Base-by-base conservation (phyloP, 2,888 invertebrate species). In the Drosophila gaucha region DNA sequence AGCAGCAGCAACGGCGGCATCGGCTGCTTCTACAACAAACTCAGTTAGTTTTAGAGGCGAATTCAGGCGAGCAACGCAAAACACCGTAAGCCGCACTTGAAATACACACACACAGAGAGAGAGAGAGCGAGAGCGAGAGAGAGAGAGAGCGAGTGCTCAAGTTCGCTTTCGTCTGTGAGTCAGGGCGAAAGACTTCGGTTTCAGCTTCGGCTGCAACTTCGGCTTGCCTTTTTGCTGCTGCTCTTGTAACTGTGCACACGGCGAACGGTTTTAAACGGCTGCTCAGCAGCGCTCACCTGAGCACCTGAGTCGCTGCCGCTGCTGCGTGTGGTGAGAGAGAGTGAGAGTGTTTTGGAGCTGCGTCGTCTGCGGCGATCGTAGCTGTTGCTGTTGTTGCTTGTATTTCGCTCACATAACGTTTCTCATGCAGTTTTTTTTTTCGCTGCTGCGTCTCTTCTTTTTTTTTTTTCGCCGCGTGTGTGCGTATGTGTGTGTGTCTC, bases 331-430 rank as follows among this genome's bases (percentile, higher is more conserved):
- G 6, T 28, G 73, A 67, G 83, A 79, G 77, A 85, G 88, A 87
- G 86, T 87, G 83, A 85, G 83, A 85, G 86, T 87, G 83, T 83
- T 87, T 85, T 80, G 57, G 64, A 55, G 46, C 62, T 78, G 75
- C 75, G 79, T 63, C 56, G 74, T 60, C 57, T 69, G 62, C 56
- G 26, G 35, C 41, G 35, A 35, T 35, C 35, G 47, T 18, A 35
- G 38, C 41, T 67, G 31, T n/a, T 44, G 30, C 16, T 55, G 57
- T 24, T 39, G 57, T 9, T 46, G 30, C n/a, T 14, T 43, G 24
- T n/a, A 85, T 85, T 82, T 78, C 80, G 88, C 86, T 89, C 84
- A 84, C 84, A 88, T 89, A 89, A 89, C 90, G 86, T 86, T 89
- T 89, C 78, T 86, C 89, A 78, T 88, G 88, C 88, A 82, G 79